phyloP scores from a whole-genome alignment of 2,113 vertebrate genomes.

The Oenanthe oenanthe region DNA sequence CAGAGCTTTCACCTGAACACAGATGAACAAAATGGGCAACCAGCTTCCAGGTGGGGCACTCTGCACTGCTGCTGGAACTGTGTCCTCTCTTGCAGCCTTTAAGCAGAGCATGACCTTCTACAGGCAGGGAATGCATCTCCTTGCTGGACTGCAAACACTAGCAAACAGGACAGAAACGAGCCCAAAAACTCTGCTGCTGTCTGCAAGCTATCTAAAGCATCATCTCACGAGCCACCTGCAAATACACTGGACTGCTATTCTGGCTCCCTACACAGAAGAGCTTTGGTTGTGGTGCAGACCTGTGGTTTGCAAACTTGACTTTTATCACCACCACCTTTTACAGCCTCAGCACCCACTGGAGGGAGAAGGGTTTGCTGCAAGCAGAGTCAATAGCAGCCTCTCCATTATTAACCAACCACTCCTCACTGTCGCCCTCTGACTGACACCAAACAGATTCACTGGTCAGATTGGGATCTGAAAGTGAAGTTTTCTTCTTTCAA shows the following conservation, averaged over 20 bases:
- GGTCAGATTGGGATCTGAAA: not conserved
- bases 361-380: not conserved
- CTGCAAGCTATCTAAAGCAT: not conserved
- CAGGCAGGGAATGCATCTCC: not conserved
- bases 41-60: accelerated
- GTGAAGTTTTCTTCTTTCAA: not conserved
- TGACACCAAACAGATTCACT: not conserved
- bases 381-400: not conserved
- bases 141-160: not conserved
- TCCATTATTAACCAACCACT: not conserved
- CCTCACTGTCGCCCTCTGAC: not conserved
- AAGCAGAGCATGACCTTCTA: not conserved
- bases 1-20: not conserved
- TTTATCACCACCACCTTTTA: not conserved
- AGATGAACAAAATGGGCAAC: not conserved
- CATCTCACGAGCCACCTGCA: not conserved
- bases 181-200: not conserved
- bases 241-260: not conserved
- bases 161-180: not conserved
- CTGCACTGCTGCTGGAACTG: not conserved
- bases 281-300: not conserved
- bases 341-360: not conserved
- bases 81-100: not conserved
- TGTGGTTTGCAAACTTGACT: not conserved
- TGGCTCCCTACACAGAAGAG: not conserved